A percentile compares a stretch with the other conserved stretches of the same genome.
phyloP scores from a whole-genome alignment of 2,888 invertebrate species.

The Pimpla rufipes region DNA sequence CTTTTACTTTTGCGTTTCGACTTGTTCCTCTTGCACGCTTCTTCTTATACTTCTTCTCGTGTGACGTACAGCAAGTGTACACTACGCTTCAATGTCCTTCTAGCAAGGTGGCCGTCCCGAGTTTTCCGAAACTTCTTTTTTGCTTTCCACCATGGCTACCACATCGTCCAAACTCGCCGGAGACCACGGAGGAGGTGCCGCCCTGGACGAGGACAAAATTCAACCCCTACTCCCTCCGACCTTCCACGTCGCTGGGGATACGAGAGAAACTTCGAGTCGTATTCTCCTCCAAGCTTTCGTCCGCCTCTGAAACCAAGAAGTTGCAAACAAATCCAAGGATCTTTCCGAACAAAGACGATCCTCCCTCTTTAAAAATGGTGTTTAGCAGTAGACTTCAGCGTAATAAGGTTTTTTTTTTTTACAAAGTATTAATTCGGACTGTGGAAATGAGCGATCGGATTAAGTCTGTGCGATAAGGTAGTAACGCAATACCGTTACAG shows the following conservation, averaged over 20 bases:
- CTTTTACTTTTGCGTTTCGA: constrained; percentile 61
- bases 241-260: constrained; percentile 20
- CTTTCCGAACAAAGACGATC: not conserved
- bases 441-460: too few species aligned
- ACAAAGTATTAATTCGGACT: not conserved
- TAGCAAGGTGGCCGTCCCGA: constrained; percentile 55
- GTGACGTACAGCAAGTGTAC: constrained; percentile 43
- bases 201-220: constrained; percentile 44
- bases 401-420: not conserved
- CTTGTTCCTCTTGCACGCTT: constrained; percentile 44
- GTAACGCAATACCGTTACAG: too few species aligned
- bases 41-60: constrained; percentile 54
- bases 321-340: constrained; percentile 3
- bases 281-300: constrained; percentile 49
- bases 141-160: constrained; percentile 27
- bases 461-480: too few species aligned
- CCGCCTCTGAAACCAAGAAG: constrained; percentile 5
- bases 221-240: constrained; percentile 15
- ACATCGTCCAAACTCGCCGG: constrained; percentile 37
- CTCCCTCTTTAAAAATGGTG: not conserved
- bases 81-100: constrained; percentile 56
- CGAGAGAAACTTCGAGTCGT: constrained; percentile 53
- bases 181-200: constrained; percentile 46
- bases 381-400: not conserved
- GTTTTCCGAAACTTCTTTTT: constrained; percentile 61